phyloP scores from a whole-genome alignment of 2,113 vertebrate genomes.

The Jacana jacana region DNA sequence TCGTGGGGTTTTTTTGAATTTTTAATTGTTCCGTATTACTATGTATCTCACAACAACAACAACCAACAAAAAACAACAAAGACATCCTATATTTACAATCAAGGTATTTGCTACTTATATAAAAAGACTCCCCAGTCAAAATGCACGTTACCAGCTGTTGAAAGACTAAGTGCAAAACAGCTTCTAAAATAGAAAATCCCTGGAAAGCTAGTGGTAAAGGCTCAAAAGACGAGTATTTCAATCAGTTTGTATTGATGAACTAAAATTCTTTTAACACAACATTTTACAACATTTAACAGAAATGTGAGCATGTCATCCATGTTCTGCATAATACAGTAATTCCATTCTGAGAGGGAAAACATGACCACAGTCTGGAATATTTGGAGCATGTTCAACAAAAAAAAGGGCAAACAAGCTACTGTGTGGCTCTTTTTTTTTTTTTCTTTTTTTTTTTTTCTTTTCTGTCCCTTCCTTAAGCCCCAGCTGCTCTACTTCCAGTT shows the following conservation, averaged over 20 bases:
- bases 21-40: background rate
- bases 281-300: background rate
- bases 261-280: background rate
- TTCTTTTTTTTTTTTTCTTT: no score
- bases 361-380: background rate
- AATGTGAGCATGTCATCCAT: background rate
- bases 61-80: background rate
- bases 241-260: background rate
- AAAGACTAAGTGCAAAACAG: background rate
- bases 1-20: background rate
- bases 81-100: background rate
- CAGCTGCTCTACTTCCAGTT: background rate
- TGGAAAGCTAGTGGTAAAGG: background rate
- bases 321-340: background rate
- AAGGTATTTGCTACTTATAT: background rate
- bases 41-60: background rate
- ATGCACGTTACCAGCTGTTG: background rate
- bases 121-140: background rate
- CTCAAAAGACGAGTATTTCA: background rate
- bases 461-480: background rate
- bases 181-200: conserved; percentile 23
- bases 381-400: background rate
- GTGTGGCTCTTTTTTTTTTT: background rate
- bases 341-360: background rate
- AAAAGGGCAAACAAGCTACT: background rate